Percentiles rank a stretch among this genome's conserved stretches.
Conservation (phyloP, 2,113 vertebrate genomes). For the Pitta sordida region DNA sequence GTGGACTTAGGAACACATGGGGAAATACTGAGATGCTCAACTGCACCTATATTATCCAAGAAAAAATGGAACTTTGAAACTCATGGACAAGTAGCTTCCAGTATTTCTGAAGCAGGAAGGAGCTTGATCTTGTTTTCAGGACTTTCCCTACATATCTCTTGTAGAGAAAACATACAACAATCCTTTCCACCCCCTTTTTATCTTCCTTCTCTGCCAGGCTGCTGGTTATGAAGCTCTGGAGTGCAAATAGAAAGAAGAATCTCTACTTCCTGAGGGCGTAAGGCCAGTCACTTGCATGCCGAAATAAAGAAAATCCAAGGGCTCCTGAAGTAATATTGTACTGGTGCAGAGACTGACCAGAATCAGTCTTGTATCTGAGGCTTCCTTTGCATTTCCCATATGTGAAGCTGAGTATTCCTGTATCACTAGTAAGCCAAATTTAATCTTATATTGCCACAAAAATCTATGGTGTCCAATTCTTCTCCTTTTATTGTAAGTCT, state of each 20-base stretch:
- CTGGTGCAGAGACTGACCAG: not conserved
- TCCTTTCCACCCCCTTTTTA: not conserved
- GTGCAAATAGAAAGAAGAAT: not conserved
- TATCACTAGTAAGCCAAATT: not conserved
- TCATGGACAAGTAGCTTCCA: not conserved
- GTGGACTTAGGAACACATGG: not conserved
- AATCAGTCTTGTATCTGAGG: accelerated
- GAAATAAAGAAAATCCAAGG: not conserved
- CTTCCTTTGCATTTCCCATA: not conserved
- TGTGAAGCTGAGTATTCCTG: not conserved
- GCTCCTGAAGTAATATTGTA: not conserved
- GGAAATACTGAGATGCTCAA: not conserved
- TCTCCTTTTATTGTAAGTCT: not conserved
- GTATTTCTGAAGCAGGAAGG: not conserved
- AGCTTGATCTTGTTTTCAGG: not conserved
- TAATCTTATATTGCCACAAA: not conserved
- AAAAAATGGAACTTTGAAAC: not conserved
- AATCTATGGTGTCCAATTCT: not conserved
- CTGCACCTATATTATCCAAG: not conserved
- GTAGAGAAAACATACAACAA: not conserved
- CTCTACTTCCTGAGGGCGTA: not conserved
- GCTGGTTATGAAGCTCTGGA: not conserved
- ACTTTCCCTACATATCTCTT: not conserved
- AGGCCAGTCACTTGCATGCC: not conserved
- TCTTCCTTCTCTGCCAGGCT: not conserved